A percentile compares a stretch with the other conserved stretches of the same genome.
phyloP scores from a whole-genome alignment of 2,113 vertebrate genomes.

The Pitta sordida region DNA sequence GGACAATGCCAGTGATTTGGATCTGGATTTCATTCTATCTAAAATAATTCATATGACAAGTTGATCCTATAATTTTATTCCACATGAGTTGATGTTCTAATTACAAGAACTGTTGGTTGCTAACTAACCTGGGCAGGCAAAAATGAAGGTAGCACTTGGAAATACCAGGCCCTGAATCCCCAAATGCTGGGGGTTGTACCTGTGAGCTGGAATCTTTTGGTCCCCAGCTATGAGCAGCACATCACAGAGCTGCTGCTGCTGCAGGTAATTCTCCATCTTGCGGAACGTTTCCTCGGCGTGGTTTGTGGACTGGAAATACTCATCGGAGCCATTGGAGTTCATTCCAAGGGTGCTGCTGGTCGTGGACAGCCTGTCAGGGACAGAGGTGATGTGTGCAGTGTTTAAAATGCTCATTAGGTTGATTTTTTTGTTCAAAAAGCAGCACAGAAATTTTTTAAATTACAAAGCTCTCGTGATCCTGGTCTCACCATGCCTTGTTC shows the following conservation, averaged over 20 bases:
- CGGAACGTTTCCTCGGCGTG: slow-evolving; percentile 92
- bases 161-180: background rate
- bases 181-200: slow-evolving; percentile 59
- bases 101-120: background rate
- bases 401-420: accelerated
- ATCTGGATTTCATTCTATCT: background rate
- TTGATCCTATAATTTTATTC: background rate
- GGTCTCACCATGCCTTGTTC: background rate
- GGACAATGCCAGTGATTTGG: background rate
- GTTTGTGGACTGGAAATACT: slow-evolving; percentile 87
- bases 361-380: slow-evolving; percentile 72
- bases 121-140: background rate
- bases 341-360: slow-evolving; percentile 78
- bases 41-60: accelerated
- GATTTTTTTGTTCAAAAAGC: background rate
- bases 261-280: slow-evolving; percentile 94
- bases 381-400: background rate
- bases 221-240: slow-evolving; percentile 91
- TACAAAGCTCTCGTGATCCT: background rate
- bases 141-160: background rate
- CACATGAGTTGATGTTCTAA: background rate
- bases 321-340: slow-evolving; percentile 81
- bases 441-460: background rate
- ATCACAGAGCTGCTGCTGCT: slow-evolving; percentile 94
- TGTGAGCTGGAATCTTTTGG: slow-evolving; percentile 94